Conservation (phyloP, 2,888 invertebrate genomes). For the Chirona hameri region DNA sequence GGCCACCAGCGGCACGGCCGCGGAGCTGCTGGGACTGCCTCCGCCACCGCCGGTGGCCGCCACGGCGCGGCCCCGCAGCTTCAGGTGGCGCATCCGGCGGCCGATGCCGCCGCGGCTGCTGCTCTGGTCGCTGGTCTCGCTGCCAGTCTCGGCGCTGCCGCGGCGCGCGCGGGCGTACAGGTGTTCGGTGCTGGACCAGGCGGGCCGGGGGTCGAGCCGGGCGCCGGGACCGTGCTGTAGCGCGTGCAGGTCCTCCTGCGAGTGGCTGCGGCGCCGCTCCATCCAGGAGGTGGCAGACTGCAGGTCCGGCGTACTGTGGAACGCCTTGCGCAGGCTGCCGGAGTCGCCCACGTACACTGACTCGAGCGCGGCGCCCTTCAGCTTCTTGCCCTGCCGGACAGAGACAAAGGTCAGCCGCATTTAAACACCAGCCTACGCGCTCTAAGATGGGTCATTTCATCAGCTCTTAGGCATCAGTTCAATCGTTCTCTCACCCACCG, state of each 20-base stretch:
- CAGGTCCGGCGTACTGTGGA: slow-evolving; percentile 84
- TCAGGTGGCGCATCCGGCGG: slow-evolving; percentile 73
- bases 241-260: slow-evolving; percentile 58
- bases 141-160: background rate
- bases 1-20: slow-evolving; percentile 29
- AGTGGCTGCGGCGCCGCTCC: slow-evolving; percentile 38
- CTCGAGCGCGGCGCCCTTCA: background rate
- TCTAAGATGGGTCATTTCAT: too few species aligned
- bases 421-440: too few species aligned
- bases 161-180: slow-evolving; percentile 32
- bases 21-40: background rate
- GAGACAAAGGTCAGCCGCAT: background rate
- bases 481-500: too few species aligned
- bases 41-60: slow-evolving; percentile 28
- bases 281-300: slow-evolving; percentile 35
- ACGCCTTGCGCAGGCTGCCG: slow-evolving; percentile 65
- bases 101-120: slow-evolving; percentile 69
- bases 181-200: slow-evolving; percentile 36
- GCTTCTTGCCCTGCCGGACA: slow-evolving; percentile 32
- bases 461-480: too few species aligned
- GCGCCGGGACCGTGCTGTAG: slow-evolving; percentile 35
- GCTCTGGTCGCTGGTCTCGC: slow-evolving; percentile 36
- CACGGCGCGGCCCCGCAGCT: slow-evolving; percentile 53
- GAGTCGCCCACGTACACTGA: slow-evolving; percentile 35
- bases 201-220: slow-evolving; percentile 35